Evolutionary conservation across 2,888 invertebrate species (phyloP).

Genomic region (Mechanitis messenoides): DNA sequence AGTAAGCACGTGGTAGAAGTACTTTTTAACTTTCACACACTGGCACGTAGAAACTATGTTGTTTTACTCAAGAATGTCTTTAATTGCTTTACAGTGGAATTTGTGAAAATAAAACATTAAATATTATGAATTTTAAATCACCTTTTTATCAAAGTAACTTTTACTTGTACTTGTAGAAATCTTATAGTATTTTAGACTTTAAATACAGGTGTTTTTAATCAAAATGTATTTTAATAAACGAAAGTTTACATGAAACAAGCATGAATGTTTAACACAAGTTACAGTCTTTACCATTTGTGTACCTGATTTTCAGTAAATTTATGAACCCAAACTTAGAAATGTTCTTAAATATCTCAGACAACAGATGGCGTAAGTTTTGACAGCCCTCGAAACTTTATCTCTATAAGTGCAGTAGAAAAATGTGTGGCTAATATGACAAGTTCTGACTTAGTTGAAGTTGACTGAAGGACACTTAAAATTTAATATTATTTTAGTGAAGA

Average conservation of each 20-base stretch:
- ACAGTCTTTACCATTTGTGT: slow-evolving; percentile 57
- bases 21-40: slow-evolving; percentile 45
- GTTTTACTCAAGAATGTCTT: slow-evolving; percentile 1
- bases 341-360: slow-evolving; percentile 41
- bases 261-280: slow-evolving; percentile 36
- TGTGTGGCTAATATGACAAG: slow-evolving; percentile 2
- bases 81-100: background rate
- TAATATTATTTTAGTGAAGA: too few species aligned
- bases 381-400: slow-evolving; percentile 11
- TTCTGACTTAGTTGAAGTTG: background rate
- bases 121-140: too few species aligned
- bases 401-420: slow-evolving; percentile 1
- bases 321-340: slow-evolving; percentile 55
- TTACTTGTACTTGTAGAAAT: too few species aligned
- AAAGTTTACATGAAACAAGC: too few species aligned
- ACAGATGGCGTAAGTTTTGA: slow-evolving; percentile 45
- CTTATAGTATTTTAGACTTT: too few species aligned
- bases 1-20: slow-evolving; percentile 52
- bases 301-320: slow-evolving; percentile 34
- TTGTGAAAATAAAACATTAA: too few species aligned
- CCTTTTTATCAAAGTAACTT: too few species aligned
- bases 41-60: slow-evolving; percentile 23
- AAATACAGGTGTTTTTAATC: too few species aligned
- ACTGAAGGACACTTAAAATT: too few species aligned
- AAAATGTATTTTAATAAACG: too few species aligned